These are phyloP conservation scores for Lamellibrachia luymesi DNA, from an alignment of 1,140 invertebrate genomes.

Conservation along the genomic window DNA sequence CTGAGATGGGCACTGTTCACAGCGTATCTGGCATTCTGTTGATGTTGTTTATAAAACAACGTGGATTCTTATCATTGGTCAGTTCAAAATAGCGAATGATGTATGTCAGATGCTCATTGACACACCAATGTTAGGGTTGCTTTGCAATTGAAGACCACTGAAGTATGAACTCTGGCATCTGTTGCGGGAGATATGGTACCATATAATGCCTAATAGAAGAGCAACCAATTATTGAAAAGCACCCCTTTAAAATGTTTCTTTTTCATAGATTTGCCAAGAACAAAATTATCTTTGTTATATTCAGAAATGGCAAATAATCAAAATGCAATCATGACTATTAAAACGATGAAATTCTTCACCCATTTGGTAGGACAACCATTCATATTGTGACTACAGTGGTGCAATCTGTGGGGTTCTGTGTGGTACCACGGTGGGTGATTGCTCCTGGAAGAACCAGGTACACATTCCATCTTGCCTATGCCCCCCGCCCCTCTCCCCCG, in stretches of 20 bases:
- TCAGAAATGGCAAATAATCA: neutral
- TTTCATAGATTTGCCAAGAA: too few species aligned
- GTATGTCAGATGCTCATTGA: neutral
- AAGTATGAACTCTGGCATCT: neutral
- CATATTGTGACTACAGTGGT: neutral
- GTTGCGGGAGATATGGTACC: neutral
- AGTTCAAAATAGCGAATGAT: neutral
- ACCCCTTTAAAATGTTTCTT: too few species aligned
- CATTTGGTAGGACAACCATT: neutral
- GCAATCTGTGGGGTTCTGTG: neutral
- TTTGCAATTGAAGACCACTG: neutral
- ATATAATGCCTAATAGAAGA: neutral
- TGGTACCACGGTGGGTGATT: neutral
- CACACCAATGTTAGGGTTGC: neutral
- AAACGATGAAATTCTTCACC: neutral
- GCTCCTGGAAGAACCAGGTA: neutral
- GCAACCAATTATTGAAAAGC: too few species aligned
- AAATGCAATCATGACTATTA: neutral
- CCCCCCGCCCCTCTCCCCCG: too few species aligned
- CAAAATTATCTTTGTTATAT: neutral
- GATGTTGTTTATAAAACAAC: too few species aligned
- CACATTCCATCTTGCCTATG: neutral
- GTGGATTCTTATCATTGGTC: too few species aligned
- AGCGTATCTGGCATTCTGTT: too few species aligned
- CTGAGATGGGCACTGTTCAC: too few species aligned